These are phyloP conservation scores for Drosophila orosa DNA, from an alignment of 1,140 invertebrate genomes.

Conservation along the genomic window DNA sequence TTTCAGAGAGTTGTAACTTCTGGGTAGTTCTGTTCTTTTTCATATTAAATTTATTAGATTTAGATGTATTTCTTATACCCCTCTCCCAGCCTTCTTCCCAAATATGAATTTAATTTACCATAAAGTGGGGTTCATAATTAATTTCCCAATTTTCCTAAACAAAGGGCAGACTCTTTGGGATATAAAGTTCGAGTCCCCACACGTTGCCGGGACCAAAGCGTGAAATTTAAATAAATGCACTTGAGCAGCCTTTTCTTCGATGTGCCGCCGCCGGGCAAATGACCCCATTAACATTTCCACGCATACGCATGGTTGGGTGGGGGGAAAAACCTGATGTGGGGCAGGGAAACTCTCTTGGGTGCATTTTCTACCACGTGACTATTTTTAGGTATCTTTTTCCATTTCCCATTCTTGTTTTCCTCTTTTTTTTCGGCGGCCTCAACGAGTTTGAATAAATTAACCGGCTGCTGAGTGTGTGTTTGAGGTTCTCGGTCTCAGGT, in stretches of 20 bases:
- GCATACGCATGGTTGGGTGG: conserved; percentile 3
- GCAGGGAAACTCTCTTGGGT: conserved; percentile 47
- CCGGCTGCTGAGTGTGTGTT: conserved; percentile 23
- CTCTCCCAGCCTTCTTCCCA: not conserved
- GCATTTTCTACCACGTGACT: conserved; percentile 56
- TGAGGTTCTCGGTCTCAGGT: conserved; percentile 10
- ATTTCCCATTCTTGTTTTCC: conserved; percentile 12
- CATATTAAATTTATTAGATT: no score
- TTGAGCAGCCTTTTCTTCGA: conserved; percentile 45
- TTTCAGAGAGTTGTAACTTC: not conserved
- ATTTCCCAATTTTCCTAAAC: conserved; percentile 29
- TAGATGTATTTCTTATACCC: not conserved
- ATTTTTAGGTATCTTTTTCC: conserved; percentile 45
- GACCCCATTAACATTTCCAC: conserved; percentile 76
- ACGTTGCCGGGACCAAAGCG: conserved; percentile 32
- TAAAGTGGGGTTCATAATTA: conserved; percentile 2
- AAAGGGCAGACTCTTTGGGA: conserved; percentile 14
- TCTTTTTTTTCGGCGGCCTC: conserved; percentile 28
- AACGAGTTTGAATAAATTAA: conserved; percentile 75
- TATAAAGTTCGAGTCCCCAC: conserved; percentile 11
- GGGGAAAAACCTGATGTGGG: conserved; percentile 11
- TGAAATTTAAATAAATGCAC: conserved; percentile 62
- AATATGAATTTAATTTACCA: conserved; percentile 13
- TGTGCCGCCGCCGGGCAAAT: conserved; percentile 60
- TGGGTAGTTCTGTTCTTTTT: not conserved